Evolutionary conservation across 1,140 invertebrate species (phyloP), one percentile per base, ranked within the genome.

Genomic region (Melipona quadrifasciata): DNA sequence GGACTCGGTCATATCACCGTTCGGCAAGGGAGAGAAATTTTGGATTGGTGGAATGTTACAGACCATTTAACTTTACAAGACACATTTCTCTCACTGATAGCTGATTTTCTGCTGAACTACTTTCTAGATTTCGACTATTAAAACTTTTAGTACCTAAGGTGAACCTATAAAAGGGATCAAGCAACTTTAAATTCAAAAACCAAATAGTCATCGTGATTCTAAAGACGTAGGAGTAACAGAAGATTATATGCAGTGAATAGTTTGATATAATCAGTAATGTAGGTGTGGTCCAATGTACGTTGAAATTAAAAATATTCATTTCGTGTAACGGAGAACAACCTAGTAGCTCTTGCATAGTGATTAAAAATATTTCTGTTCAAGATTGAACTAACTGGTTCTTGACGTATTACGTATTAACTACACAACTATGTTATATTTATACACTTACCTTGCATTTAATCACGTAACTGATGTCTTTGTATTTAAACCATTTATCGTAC

Each of bases 51-150:
- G 34, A 39, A 68, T 39, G 67, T 68, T 68, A 31, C 34, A 19
- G 21, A 21, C 11, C 67, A 39, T 68, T 68, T 68, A 68, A 68
- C 67, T 68, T 68, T 68, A 68, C 67, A 68, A 68, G 67, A 68
- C 67, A 68, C 67, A 39, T 68, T 68, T 68, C 67, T 68, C 67
- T 68, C 67, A 24, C 31, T 39, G 67, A 39, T 34, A 39, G 67
- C 67, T 68, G 67, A 68, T 68, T 68, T 68, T 68, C 67, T 68
- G 67, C 67, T 24, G 34, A 68, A 68, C 67, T 34, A 21, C 67
- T 68, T 68, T 68, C 19, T 24, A 68, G 11, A 39, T 68, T 68
- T 68, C 67, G 19, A 68, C 31, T 39, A 39, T 68, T 39, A 68
- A 67, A 68, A 68, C 67, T 68, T 68, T 68, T 24, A 34, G 31